Evolutionary conservation across 2,113 vertebrate genomes (phyloP).

Genomic region (Rallus limicola): DNA sequence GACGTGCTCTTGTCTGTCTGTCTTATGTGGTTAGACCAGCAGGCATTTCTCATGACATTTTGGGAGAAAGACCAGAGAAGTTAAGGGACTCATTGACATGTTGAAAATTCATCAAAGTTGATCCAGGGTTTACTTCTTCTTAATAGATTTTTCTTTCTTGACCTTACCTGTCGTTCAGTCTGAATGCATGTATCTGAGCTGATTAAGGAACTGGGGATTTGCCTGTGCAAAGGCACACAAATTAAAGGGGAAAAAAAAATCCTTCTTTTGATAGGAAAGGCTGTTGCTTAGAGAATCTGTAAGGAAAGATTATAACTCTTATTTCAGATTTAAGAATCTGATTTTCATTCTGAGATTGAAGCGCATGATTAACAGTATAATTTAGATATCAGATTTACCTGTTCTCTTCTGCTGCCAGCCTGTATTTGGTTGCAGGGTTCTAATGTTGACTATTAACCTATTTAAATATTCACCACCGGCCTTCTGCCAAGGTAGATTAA

Average conservation of each 20-base stretch:
- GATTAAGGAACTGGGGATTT: background rate
- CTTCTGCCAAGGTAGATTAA: conserved; percentile 63
- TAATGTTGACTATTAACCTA: conserved; percentile 64
- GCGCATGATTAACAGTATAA: background rate
- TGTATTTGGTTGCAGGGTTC: conserved; percentile 59
- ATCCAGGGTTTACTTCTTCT: background rate
- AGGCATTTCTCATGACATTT: background rate
- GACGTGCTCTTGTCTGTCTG: background rate
- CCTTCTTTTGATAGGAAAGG: background rate
- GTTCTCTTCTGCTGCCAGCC: conserved; percentile 20
- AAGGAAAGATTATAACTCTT: background rate
- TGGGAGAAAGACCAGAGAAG: background rate
- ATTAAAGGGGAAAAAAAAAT: background rate
- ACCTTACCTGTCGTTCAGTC: background rate
- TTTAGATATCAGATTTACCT: conserved; percentile 51
- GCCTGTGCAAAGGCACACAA: background rate
- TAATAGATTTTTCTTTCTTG: background rate
- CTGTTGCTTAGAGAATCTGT: background rate
- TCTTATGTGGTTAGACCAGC: background rate
- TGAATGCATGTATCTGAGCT: background rate
- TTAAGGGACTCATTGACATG: background rate
- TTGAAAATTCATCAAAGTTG: background rate
- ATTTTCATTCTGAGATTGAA: conserved; percentile 35
- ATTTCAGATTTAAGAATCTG: background rate
- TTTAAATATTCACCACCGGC: conserved; percentile 72